Evolutionary conservation across 1,140 invertebrate species (phyloP).

Genomic region (Lethrus apterus): DNA sequence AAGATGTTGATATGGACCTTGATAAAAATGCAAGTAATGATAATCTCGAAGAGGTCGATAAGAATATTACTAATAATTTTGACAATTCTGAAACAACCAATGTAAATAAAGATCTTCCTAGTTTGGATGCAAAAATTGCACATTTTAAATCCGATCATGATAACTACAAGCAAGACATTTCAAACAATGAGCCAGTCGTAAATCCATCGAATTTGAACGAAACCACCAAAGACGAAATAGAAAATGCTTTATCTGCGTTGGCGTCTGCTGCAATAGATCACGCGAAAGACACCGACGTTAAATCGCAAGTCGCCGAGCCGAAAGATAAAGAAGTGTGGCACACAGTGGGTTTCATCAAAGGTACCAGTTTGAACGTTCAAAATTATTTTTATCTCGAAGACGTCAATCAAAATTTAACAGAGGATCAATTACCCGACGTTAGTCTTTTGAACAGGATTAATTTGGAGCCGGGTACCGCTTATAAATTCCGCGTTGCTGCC

Average conservation of each 20-base stretch:
- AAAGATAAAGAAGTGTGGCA: slow-evolving; percentile 66
- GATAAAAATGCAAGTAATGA: background rate
- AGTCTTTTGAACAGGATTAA: slow-evolving; percentile 56
- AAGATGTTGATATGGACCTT: background rate
- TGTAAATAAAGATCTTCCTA: slow-evolving; percentile 19
- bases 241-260: slow-evolving; percentile 62
- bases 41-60: background rate
- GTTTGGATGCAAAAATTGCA: background rate
- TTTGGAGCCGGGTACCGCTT: slow-evolving; percentile 89
- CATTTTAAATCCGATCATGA: background rate
- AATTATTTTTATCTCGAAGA: slow-evolving; percentile 53
- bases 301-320: slow-evolving; percentile 17
- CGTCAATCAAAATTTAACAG: slow-evolving; percentile 40
- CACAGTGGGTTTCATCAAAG: slow-evolving; percentile 78
- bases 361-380: slow-evolving; percentile 58
- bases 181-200: background rate
- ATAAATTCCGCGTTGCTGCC: slow-evolving; percentile 95
- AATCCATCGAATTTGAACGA: background rate
- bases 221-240: slow-evolving; percentile 21
- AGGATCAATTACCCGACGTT: slow-evolving; percentile 54
- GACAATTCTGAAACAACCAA: slow-evolving; percentile 4
- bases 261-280: slow-evolving; percentile 63
- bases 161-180: background rate
- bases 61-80: background rate
- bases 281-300: slow-evolving; percentile 42